Evolutionary conservation across 1,140 invertebrate species (phyloP).

Genomic region (Sesamia nonagrioides): DNA sequence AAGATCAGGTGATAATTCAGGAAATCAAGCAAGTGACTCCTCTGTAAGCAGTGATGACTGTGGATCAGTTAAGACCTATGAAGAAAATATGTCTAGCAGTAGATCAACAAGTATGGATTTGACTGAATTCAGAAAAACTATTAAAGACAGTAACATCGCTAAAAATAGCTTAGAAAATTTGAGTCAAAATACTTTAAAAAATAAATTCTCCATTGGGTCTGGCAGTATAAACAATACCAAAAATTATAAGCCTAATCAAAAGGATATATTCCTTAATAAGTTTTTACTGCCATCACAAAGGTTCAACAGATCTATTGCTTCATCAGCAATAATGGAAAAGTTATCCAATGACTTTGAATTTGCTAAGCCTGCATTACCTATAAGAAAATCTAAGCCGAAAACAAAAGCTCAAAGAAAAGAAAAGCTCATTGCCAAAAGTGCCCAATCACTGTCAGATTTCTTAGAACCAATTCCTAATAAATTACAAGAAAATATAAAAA

Average conservation of each 20-base stretch:
- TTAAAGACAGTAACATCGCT: slow-evolving; percentile 62
- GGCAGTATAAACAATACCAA: slow-evolving; percentile 7
- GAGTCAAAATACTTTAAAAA: slow-evolving; percentile 62
- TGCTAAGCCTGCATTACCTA: slow-evolving; percentile 71
- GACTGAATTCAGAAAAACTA: slow-evolving; percentile 53
- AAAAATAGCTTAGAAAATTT: slow-evolving; percentile 66
- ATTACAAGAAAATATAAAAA: slow-evolving; percentile 42
- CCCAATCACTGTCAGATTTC: slow-evolving; percentile 20
- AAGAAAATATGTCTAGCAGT: slow-evolving; percentile 62
- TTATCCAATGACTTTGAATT: slow-evolving; percentile 66
- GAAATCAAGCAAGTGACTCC: slow-evolving; percentile 74
- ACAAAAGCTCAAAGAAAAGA: slow-evolving; percentile 63
- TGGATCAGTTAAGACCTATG: slow-evolving; percentile 65
- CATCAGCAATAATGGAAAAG: slow-evolving; percentile 52
- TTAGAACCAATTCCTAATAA: slow-evolving; percentile 4
- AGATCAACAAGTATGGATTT: slow-evolving; percentile 60
- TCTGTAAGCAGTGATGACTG: slow-evolving; percentile 77
- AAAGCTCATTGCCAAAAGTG: slow-evolving; percentile 55
- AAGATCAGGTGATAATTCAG: slow-evolving; percentile 71
- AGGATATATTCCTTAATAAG: slow-evolving; percentile 70
- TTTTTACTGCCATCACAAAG: slow-evolving; percentile 75
- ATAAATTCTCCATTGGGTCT: slow-evolving; percentile 53
- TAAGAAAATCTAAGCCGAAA: slow-evolving; percentile 58
- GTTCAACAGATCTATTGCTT: slow-evolving; percentile 66
- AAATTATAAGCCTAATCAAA: slow-evolving; percentile 53